Base-by-base conservation (phyloP, 2,888 invertebrate species). In the Sipha maydis region DNA sequence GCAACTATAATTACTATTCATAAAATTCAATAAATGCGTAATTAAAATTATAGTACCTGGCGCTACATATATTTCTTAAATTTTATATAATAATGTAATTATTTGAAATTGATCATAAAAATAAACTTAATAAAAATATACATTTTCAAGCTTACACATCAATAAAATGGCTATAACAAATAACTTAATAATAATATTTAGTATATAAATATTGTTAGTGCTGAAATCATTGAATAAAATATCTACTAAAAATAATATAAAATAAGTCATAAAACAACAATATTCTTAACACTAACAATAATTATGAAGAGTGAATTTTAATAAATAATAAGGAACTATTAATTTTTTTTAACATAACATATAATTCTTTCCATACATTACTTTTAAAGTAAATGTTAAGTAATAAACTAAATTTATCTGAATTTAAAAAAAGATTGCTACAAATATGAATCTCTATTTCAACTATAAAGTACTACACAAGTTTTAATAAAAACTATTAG, bases 291-390 rank as follows among this genome's bases (percentile, higher is more conserved):
- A 73, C 73, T 14, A n/a, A 80, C 67, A 85, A 85, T 76, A 34
- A 83, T 38, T 34, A 73, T 73, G 38, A 56, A 5, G 14, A 41
- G n/a, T 14, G 38, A 0, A 61, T 21, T 25, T 21, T 61, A 34
- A 73, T 56, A 61, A 75, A 76, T 67, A 77, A 69, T 77, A 85
- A 85, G 85, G 69, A 85, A 85, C 85, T 67, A 85, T 21, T 67
- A 77, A 9, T 48, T 48, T 61, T 41, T 21, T 38, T 9, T 67
- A 11, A 31, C 25, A 21, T 21, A 75, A 41, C 17, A 76, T 67
- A 28, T 28, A 61, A 41, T 17, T 56, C 11, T 48, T 48, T 48
- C 34, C 4, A 38, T n/a, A 34, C n/a, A 19, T 56, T 56, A 71
- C n/a, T 19, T 34, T 54, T 17, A 69, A 19, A 83, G 11, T 82